Conservation (phyloP, 2,888 invertebrate species). For the Steinernema carpocapsae region DNA sequence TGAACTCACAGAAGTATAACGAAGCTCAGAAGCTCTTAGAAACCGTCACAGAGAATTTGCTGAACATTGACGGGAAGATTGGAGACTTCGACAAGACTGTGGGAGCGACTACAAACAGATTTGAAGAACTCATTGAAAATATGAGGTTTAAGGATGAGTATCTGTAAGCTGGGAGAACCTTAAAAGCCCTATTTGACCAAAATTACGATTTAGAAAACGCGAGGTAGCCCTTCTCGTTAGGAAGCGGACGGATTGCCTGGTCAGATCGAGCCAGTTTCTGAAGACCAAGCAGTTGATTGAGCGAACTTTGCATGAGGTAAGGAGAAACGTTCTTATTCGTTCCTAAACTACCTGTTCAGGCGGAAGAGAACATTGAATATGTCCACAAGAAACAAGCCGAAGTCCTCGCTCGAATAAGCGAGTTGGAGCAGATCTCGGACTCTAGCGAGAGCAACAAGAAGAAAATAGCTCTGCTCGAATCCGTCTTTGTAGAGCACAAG, state of each 20-base stretch:
- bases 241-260: not conserved
- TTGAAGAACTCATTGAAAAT: not conserved
- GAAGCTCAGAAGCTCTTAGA: not conserved
- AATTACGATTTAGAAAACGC: not conserved
- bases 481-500: not conserved
- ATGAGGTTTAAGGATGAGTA: constrained; percentile 12
- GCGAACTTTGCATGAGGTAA: not conserved
- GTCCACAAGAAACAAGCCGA: not conserved
- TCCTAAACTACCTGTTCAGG: not conserved
- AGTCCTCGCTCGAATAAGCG: not conserved
- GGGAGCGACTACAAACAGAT: not conserved
- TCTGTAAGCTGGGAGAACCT: not conserved
- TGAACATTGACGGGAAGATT: not conserved
- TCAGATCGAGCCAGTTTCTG: not conserved
- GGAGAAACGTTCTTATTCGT: not conserved
- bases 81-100: not conserved
- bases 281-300: not conserved
- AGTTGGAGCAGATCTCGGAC: not conserved
- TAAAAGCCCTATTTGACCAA: not conserved
- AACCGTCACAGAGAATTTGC: not conserved
- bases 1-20: not conserved
- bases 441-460: not conserved
- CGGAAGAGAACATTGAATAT: no score
- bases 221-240: not conserved
- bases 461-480: not conserved